phyloP scores from a whole-genome alignment of 2,113 vertebrate genomes.

The Telmatochromis bifrenatus region DNA sequence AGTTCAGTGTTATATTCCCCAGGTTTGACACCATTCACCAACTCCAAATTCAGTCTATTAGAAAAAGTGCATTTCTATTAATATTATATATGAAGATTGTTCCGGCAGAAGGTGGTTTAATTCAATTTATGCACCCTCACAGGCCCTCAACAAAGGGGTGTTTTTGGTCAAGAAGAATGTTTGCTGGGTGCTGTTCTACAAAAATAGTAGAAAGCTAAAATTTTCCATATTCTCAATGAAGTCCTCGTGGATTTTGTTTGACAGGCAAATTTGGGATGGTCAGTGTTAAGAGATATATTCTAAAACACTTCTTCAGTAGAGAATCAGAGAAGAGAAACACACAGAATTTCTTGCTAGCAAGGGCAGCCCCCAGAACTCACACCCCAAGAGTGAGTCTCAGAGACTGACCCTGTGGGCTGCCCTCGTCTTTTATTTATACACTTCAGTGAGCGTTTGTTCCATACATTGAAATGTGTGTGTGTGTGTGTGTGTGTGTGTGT shows the following conservation, averaged over 20 bases:
- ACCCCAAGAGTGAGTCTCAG: too few relatives aligned
- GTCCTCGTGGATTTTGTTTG: background rate
- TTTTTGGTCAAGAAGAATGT: background rate
- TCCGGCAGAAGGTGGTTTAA: background rate
- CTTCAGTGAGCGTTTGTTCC: too few relatives aligned
- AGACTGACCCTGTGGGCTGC: too few relatives aligned
- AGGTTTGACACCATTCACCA: background rate
- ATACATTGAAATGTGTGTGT: too few relatives aligned
- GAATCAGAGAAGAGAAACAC: too few relatives aligned
- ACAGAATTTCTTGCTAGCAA: too few relatives aligned
- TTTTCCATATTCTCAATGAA: background rate
- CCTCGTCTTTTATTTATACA: too few relatives aligned
- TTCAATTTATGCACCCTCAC: background rate
- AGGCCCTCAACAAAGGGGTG: background rate
- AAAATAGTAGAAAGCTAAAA: background rate
- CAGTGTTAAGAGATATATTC: too few relatives aligned
- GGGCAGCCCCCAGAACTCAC: too few relatives aligned
- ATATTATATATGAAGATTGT: background rate
- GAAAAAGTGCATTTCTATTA: background rate
- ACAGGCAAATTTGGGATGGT: background rate
- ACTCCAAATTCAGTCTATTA: background rate
- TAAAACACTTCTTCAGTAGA: too few relatives aligned
- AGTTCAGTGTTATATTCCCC: background rate
- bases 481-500: too few relatives aligned
- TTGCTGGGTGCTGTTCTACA: background rate